phyloP scores from a whole-genome alignment of 1,140 invertebrate genomes.

The Pogonomyrmex barbatus region DNA sequence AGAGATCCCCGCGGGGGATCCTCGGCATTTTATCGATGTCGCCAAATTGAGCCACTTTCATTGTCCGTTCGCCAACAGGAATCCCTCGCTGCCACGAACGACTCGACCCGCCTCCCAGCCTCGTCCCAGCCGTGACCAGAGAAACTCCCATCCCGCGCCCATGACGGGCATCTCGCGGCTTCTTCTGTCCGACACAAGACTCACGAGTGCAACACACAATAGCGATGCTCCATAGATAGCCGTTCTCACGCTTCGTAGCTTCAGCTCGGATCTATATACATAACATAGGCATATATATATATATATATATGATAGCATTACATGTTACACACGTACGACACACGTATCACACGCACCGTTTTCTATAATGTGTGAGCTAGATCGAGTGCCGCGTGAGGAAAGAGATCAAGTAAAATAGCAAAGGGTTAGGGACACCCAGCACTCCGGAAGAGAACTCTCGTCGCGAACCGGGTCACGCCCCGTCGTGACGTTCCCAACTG shows the following conservation, averaged over 20 bases:
- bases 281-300: constrained; percentile 65
- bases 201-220: constrained; percentile 80
- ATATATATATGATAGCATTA: constrained; percentile 58
- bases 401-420: constrained; percentile 8
- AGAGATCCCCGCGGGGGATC: constrained; percentile 4
- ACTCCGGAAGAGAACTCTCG: constrained; percentile 35
- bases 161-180: constrained; percentile 66
- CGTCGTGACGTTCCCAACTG: background rate
- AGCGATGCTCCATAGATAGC: constrained; percentile 84
- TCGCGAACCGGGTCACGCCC: background rate
- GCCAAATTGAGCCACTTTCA: constrained; percentile 61
- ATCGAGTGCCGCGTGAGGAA: constrained; percentile 46
- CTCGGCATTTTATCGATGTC: constrained; percentile 13
- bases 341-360: constrained; percentile 54
- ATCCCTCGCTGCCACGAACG: constrained; percentile 57
- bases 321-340: constrained; percentile 60
- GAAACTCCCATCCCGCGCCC: constrained; percentile 59
- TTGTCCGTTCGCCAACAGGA: constrained; percentile 53
- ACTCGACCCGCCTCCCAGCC: constrained; percentile 37
- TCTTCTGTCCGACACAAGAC: constrained; percentile 79
- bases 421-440: constrained; percentile 39
- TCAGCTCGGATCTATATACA: constrained; percentile 77
- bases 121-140: constrained; percentile 31
- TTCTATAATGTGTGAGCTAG: constrained; percentile 61
- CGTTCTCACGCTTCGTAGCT: constrained; percentile 83